These are phyloP conservation scores for Squalus acanthias DNA, from an alignment of 2,797 vertebrate species.

Conservation along the genomic window DNA sequence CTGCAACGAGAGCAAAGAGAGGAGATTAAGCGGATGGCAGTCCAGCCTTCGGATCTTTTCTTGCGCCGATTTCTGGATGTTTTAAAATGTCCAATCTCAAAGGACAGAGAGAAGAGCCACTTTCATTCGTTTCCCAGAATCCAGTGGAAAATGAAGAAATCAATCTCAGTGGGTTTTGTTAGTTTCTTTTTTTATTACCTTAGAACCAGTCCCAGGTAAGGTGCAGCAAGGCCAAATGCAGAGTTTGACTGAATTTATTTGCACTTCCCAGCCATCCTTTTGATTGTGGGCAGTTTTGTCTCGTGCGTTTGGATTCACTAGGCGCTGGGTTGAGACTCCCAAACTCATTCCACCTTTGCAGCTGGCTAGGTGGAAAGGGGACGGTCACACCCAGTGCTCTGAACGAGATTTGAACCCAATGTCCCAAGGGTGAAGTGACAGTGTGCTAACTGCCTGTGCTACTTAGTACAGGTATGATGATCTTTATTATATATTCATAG, in stretches of 20 bases:
- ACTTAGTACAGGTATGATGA: no score
- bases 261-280: no score
- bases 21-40: background rate
- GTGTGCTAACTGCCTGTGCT: background rate
- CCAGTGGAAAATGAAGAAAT: background rate
- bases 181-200: background rate
- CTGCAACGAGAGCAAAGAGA: conserved; percentile 53
- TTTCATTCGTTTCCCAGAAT: background rate
- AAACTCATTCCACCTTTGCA: background rate
- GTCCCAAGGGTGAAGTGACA: background rate
- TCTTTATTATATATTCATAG: background rate
- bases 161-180: background rate
- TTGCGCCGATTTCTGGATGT: background rate
- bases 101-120: background rate
- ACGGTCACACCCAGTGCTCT: background rate
- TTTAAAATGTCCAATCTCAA: background rate
- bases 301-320: background rate
- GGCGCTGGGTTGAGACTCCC: background rate
- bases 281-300: background rate
- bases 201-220: background rate
- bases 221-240: background rate
- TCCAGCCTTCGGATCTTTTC: background rate
- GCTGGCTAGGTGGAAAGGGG: background rate
- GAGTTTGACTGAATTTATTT: background rate
- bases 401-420: background rate